phyloP scores from a whole-genome alignment of 2,888 invertebrate genomes.

The Drosophila conformis region DNA sequence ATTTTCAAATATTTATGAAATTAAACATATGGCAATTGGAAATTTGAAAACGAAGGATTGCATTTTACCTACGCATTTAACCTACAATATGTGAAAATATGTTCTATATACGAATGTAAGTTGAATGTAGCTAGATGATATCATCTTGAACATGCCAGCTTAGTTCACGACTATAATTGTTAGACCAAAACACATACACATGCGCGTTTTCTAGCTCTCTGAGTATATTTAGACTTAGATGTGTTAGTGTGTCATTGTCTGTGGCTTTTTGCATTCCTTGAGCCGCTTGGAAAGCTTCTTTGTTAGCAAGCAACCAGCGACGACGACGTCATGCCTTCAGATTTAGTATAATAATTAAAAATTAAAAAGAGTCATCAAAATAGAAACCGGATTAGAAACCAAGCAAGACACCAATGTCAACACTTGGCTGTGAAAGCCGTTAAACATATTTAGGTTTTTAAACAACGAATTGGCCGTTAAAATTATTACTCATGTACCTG shows the following conservation, averaged over 20 bases:
- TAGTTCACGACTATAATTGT: conserved; percentile 58
- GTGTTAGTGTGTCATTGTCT: conserved; percentile 53
- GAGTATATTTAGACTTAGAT: not conserved
- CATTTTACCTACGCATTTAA: not conserved
- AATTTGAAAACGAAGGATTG: not conserved
- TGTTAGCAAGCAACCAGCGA: conserved; percentile 35
- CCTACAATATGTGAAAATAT: conserved; percentile 12
- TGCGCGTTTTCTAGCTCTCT: conserved; percentile 10
- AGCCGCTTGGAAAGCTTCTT: conserved; percentile 60
- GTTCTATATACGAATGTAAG: conserved; percentile 1
- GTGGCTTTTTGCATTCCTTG: conserved; percentile 60
- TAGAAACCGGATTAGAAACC: conserved; percentile 67
- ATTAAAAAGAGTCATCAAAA: conserved; percentile 12
- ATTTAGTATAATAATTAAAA: conserved; percentile 60
- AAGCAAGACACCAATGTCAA: conserved; percentile 41
- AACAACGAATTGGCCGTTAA: conserved; percentile 10
- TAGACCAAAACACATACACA: conserved; percentile 27
- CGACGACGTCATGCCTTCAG: conserved; percentile 67
- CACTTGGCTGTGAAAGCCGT: conserved; percentile 48
- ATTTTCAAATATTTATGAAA: conserved; percentile 19
- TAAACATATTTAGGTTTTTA: conserved; percentile 8
- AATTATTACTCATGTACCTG: not conserved
- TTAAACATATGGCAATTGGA: conserved; percentile 44
- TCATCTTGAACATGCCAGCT: conserved; percentile 73
- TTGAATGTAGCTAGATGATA: conserved; percentile 66